Evolutionary conservation across 1,140 invertebrate species (phyloP), one percentile per base, ranked within the genome.

Genomic region (Dolichoris vasculosae): DNA sequence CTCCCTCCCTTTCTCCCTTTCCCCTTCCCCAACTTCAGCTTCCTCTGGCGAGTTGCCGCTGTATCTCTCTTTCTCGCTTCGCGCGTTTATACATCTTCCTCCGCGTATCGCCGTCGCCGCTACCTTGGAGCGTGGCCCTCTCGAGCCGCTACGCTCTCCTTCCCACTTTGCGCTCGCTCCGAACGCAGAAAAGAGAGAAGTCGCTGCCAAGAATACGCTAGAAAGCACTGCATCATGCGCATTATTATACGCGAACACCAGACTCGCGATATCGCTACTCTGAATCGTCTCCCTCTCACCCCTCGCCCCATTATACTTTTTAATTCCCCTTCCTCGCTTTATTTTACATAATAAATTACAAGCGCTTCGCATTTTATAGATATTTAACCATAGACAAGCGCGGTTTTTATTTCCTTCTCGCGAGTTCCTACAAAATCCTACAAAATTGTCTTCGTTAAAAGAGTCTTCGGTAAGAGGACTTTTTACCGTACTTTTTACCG

Each of bases 181-280:
- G 38, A 9, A 55, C 73, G 40, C n/a, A 67, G 86, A 80, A 80
- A 85, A 83, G 84, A 88, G 83, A 67, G 71, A 86, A 88, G 84
- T 83, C 80, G 73, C 87, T 92, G 92, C 92, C 92, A 93, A 93
- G 91, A 92, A 90, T 89, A 90, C 89, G 88, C 89, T 90, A 86
- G 81, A 87, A 90, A 88, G 88, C 89, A 89, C 89, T 93, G 86
- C 89, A 91, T 93, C 92, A 92, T 88, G 75, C 67, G 88, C 89
- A 89, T 92, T 92, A 93, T 92, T 92, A 91, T 92, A 90, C 90
- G 76, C 76, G 90, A 89, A 88, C 88, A 87, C 90, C 78, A 80
- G 63, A 2, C 2, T 9, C 88, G 86, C 85, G 89, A 91, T 91
- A 91, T 89, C 84, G 88, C 88, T 86, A 84, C 73, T 85, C 88